A percentile compares a stretch with the other conserved stretches of the same genome.
Conservation (phyloP, 2,888 invertebrate genomes). For the Zaprionus bogoriensis region DNA sequence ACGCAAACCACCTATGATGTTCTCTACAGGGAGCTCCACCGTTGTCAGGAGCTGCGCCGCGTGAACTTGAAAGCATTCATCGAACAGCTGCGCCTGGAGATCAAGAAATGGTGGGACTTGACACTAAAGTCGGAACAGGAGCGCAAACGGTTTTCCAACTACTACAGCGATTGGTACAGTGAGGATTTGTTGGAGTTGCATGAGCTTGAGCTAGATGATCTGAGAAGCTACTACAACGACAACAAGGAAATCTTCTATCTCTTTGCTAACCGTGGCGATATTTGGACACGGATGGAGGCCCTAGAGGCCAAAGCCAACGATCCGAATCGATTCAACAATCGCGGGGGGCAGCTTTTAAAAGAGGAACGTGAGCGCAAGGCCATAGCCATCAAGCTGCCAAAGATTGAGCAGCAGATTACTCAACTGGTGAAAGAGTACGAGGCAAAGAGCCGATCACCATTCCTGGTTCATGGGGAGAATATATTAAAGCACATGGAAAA, state of each 20-base stretch:
- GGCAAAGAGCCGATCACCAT: constrained; percentile 84
- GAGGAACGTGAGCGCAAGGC: constrained; percentile 95
- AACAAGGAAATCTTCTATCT: constrained; percentile 87
- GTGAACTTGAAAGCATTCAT: constrained; percentile 88
- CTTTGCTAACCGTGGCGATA: constrained; percentile 86
- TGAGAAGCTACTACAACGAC: constrained; percentile 87
- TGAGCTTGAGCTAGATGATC: constrained; percentile 89
- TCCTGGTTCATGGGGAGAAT: constrained; percentile 86
- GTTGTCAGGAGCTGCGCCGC: constrained; percentile 89
- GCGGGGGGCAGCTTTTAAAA: constrained; percentile 92
- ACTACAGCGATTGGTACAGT: constrained; percentile 87
- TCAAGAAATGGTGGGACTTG: constrained; percentile 89
- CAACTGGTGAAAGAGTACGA: constrained; percentile 85
- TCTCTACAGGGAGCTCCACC: constrained; percentile 86
- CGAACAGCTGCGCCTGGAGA: constrained; percentile 87
- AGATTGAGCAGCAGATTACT: constrained; percentile 87
- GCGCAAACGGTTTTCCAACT: constrained; percentile 86
- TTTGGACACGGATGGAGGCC: constrained; percentile 90
- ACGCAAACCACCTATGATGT: constrained; percentile 77
- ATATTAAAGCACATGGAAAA: constrained; percentile 86
- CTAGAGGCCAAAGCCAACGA: constrained; percentile 90
- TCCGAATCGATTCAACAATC: constrained; percentile 92
- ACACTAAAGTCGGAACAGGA: constrained; percentile 88
- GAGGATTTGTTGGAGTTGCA: constrained; percentile 91
- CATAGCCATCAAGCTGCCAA: constrained; percentile 88